Evolutionary conservation across 2,888 invertebrate genomes (phyloP).

Genomic region (Flexamia atlantica): DNA sequence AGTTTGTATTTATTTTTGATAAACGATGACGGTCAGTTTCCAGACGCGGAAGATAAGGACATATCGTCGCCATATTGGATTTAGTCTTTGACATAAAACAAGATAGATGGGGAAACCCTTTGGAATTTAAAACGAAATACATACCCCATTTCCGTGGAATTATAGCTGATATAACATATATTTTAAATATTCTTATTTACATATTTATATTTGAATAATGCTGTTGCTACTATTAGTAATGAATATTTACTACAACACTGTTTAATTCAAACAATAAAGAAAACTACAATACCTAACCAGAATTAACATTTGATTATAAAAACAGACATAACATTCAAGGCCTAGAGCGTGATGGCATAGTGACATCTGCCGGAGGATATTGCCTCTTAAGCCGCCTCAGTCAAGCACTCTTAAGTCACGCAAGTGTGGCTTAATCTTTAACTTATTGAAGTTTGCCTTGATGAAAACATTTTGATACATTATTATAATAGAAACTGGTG

Average conservation of each 20-base stretch:
- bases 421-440: not conserved
- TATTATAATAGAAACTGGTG: no score
- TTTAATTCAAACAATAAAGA: no score
- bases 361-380: conserved; percentile 8
- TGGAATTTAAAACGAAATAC: not conserved
- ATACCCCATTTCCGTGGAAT: no score
- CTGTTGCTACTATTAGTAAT: no score
- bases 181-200: no score
- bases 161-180: no score
- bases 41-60: not conserved
- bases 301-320: no score
- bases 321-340: no score
- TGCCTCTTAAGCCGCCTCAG: conserved; percentile 33
- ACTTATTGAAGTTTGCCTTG: not conserved
- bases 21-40: not conserved
- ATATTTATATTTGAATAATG: no score
- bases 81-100: not conserved
- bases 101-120: not conserved
- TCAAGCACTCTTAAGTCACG: not conserved
- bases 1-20: no score
- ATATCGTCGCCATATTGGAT: not conserved
- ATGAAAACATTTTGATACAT: not conserved
- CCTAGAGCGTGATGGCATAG: not conserved
- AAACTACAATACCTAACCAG: no score
- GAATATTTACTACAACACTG: no score